Percentiles rank a stretch among this genome's conserved stretches.
These are phyloP conservation scores for Cyaniris semiargus DNA, from an alignment of 2,888 invertebrate genomes.

Conservation along the genomic window DNA sequence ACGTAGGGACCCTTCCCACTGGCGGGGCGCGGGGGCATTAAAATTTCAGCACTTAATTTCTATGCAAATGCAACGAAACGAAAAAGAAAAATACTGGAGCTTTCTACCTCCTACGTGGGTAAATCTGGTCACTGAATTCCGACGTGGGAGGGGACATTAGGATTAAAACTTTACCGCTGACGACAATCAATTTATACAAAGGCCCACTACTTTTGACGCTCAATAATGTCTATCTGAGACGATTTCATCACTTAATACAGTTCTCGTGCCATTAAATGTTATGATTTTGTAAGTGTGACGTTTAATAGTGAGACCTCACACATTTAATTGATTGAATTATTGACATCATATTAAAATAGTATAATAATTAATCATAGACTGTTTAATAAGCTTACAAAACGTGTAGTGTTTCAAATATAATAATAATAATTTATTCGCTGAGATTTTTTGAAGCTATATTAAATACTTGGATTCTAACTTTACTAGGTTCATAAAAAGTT, in stretches of 20 bases:
- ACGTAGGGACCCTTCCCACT: background rate
- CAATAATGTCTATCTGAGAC: background rate
- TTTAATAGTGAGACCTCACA: slow-evolving; percentile 2
- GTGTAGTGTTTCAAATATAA: background rate
- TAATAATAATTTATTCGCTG: too few species aligned
- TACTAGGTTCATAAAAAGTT: background rate
- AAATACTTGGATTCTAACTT: too few species aligned
- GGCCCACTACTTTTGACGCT: background rate
- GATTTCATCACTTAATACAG: background rate
- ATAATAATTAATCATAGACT: too few species aligned
- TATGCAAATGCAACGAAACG: slow-evolving; percentile 1
- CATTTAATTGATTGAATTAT: slow-evolving; percentile 27
- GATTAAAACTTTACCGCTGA: slow-evolving; percentile 1
- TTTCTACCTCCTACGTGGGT: slow-evolving; percentile 12
- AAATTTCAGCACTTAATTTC: slow-evolving; percentile 21
- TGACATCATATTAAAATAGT: too few species aligned
- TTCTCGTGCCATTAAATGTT: background rate
- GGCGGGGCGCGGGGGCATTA: slow-evolving; percentile 9
- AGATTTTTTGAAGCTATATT: too few species aligned
- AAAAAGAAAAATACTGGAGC: slow-evolving; percentile 11
- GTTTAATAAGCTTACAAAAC: too few species aligned
- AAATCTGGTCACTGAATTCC: slow-evolving; percentile 9
- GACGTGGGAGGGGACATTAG: background rate
- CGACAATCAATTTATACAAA: slow-evolving; percentile 10
- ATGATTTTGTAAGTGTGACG: slow-evolving; percentile 5